Percentiles rank a stretch among this genome's conserved stretches.
phyloP scores from a whole-genome alignment of 2,113 vertebrate genomes.

The Ptilorrhoa leucosticta region DNA sequence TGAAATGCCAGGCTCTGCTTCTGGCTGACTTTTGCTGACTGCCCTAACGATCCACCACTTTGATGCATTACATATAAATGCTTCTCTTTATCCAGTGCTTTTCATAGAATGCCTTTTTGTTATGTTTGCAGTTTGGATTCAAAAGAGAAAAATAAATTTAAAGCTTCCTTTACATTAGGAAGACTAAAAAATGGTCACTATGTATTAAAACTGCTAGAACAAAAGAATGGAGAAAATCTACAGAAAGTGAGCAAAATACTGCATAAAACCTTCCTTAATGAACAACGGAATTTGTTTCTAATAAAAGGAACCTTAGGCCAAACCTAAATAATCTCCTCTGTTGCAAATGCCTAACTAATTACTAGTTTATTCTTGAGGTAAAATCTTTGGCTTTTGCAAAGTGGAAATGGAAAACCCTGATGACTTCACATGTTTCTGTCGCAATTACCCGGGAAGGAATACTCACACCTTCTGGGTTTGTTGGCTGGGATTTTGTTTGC shows the following conservation, averaged over 20 bases:
- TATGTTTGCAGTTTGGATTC: background rate
- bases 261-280: background rate
- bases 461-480: background rate
- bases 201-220: background rate
- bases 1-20: constrained; percentile 3
- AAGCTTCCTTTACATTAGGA: background rate
- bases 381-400: background rate
- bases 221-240: background rate
- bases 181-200: background rate
- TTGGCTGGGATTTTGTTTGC: background rate
- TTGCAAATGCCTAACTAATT: background rate
- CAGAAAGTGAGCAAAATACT: background rate
- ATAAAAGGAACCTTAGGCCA: background rate
- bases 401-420: background rate
- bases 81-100: background rate
- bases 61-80: background rate
- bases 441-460: background rate
- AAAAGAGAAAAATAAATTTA: background rate
- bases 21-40: background rate
- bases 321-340: background rate
- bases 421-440: background rate
- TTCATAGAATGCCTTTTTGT: background rate
- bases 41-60: background rate
- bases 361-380: background rate
- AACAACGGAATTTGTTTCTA: background rate